These are phyloP conservation scores for Meliscaeva auricollis DNA, from an alignment of 2,888 invertebrate species.

Conservation along the genomic window DNA sequence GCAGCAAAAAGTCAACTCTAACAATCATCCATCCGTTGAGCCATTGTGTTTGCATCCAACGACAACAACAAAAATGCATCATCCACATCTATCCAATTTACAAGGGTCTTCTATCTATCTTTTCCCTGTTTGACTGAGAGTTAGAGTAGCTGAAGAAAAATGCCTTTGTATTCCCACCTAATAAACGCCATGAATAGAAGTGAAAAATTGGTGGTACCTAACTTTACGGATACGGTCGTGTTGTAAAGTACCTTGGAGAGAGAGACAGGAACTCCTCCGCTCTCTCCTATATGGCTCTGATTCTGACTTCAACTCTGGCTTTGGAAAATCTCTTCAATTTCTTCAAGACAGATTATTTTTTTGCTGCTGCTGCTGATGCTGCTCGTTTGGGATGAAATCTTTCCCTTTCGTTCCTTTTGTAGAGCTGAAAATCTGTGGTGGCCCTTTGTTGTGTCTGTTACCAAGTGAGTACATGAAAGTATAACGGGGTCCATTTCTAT, in stretches of 20 bases:
- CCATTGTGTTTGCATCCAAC: background rate
- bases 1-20: constrained; percentile 67
- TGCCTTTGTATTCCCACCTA: constrained; percentile 72
- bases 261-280: constrained; percentile 4
- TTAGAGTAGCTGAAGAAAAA: constrained; percentile 22
- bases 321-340: constrained; percentile 24
- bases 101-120: constrained; percentile 19
- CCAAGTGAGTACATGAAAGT: constrained; percentile 19
- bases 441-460: constrained; percentile 47
- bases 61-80: constrained; percentile 26
- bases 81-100: constrained; percentile 56
- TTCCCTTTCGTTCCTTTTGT: constrained; percentile 34
- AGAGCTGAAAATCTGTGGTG: constrained; percentile 52
- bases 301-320: background rate
- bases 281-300: background rate
- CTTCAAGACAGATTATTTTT: constrained; percentile 21
- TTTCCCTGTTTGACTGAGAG: constrained; percentile 10
- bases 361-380: background rate
- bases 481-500: constrained; percentile 24
- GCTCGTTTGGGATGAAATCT: constrained; percentile 11
- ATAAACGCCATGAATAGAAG: constrained; percentile 73
- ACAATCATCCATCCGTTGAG: constrained; percentile 59
- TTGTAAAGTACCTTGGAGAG: constrained; percentile 34
- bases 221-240: constrained; percentile 43
- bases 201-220: constrained; percentile 74